A percentile compares a stretch with the other conserved stretches of the same genome.
These are phyloP conservation scores for Polypterus senegalus DNA, from an alignment of 2,113 vertebrate genomes.

Conservation along the genomic window DNA sequence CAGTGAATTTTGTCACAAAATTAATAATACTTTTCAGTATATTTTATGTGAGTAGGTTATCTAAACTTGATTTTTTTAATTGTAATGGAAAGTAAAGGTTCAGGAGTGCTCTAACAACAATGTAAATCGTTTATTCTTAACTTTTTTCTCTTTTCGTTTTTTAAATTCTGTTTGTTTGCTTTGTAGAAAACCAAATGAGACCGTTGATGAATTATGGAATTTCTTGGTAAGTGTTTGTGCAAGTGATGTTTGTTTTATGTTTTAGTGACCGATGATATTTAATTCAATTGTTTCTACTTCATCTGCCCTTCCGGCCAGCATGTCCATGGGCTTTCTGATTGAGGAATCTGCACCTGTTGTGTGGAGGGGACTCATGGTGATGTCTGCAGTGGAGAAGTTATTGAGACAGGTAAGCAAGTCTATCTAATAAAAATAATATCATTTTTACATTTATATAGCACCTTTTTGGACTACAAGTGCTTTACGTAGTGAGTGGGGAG, in stretches of 20 bases:
- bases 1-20: too few relatives aligned
- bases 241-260: neutral
- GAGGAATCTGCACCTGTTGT: conserved; percentile 75
- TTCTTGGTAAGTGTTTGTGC: conserved; percentile 64
- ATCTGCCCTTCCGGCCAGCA: conserved; percentile 54
- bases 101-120: too few relatives aligned
- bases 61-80: too few relatives aligned
- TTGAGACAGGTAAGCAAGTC: conserved; percentile 69
- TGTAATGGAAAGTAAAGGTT: too few relatives aligned
- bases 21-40: too few relatives aligned
- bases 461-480: too few relatives aligned
- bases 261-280: neutral
- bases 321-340: conserved; percentile 96
- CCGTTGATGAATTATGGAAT: conserved; percentile 89
- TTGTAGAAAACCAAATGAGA: conserved; percentile 81
- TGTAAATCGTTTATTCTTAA: neutral
- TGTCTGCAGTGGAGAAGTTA: conserved; percentile 85
- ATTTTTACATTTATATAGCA: neutral
- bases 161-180: neutral
- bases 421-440: conserved; percentile 9
- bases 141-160: conserved; percentile 11
- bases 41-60: too few relatives aligned
- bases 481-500: too few relatives aligned
- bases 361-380: conserved; percentile 95
- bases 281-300: neutral